Base-by-base conservation (phyloP, 2,113 vertebrate genomes). In the Ophthalmotilapia sp. region DNA sequence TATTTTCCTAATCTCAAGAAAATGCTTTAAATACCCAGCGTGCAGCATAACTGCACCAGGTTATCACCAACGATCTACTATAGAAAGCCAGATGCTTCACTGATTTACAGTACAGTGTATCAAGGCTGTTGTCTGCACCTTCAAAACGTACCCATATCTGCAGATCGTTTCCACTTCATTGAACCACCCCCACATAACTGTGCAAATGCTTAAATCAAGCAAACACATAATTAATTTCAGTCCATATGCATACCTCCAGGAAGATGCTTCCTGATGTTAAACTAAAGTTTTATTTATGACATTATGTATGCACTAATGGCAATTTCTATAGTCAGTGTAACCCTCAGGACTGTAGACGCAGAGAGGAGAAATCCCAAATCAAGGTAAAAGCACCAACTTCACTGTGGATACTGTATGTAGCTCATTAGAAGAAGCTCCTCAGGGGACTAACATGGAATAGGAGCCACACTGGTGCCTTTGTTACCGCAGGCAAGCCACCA, bases 341-440 rank as follows among this genome's bases (percentile, higher is more conserved):
- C 84, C 90, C 88, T 88, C 14, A 81, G 92, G 89, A 86, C 6
- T 87, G 55, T 81, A 80, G 73, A 77, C 3, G 9, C 9, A 31
- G 23, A 54, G 80, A 55, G 12, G 49, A 90, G 45, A 60, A 82
- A 80, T 83, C 54, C 51, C 58, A 92, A 89, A 88, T 90, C 85
- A 94, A 93, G 89, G 88, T 92, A 94, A 92, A 86, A 89, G 85
- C 55, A 81, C 14, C 47, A 80, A 87, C 89, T 92, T 92, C 85
- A 87, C 65, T 90, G 56, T 89, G 75, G 91, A 92, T 89, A 89
- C 80, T 84, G 80, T 84, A 89, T 84, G 84, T 65, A 89, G 94
- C 89, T 95, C 93, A 93, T 95, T 94, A 95, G 84, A 89, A 36
- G 86, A 70, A 58, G 70, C 26, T 87, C 91, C 93, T 91, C 82